Conservation (phyloP, 2,888 invertebrate genomes). For the Ennomos erosarius region DNA sequence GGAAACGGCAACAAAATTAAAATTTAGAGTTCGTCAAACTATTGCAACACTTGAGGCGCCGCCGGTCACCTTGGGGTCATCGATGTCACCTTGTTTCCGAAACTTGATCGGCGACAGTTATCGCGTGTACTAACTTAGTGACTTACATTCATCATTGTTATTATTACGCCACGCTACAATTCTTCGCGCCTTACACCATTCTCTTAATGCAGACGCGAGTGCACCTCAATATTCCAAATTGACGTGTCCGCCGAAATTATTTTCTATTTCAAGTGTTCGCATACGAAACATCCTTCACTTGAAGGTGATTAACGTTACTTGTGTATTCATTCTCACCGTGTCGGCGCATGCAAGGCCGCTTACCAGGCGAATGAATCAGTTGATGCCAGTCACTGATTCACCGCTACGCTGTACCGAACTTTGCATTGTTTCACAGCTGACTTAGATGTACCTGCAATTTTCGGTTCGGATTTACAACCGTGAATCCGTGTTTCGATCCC, state of each 20-base stretch:
- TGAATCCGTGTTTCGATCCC: constrained; percentile 38
- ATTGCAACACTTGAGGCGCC: constrained; percentile 56
- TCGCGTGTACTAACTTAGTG: constrained; percentile 61
- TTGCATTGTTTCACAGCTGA: constrained; percentile 66
- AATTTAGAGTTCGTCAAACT: constrained; percentile 69
- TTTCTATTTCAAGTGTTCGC: constrained; percentile 18
- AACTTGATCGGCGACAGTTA: constrained; percentile 76
- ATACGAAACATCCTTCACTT: constrained; percentile 51
- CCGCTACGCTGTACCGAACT: constrained; percentile 55
- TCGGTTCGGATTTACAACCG: constrained; percentile 45
- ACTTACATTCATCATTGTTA: constrained; percentile 68
- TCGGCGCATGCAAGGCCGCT: constrained; percentile 70
- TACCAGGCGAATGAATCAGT: constrained; percentile 72
- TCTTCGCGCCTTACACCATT: constrained; percentile 32
- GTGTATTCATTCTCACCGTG: constrained; percentile 63
- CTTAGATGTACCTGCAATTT: constrained; percentile 48
- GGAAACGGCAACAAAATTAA: constrained; percentile 52
- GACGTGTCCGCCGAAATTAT: constrained; percentile 14
- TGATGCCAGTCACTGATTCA: constrained; percentile 70
- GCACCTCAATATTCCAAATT: constrained; percentile 4
- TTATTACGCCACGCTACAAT: constrained; percentile 42
- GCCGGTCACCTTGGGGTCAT: constrained; percentile 79
- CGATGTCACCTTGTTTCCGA: constrained; percentile 79
- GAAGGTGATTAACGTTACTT: constrained; percentile 59
- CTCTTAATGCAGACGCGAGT: constrained; percentile 20